These are phyloP conservation scores for Nibea albiflora DNA, from an alignment of 2,113 vertebrate genomes.

Conservation along the genomic window DNA sequence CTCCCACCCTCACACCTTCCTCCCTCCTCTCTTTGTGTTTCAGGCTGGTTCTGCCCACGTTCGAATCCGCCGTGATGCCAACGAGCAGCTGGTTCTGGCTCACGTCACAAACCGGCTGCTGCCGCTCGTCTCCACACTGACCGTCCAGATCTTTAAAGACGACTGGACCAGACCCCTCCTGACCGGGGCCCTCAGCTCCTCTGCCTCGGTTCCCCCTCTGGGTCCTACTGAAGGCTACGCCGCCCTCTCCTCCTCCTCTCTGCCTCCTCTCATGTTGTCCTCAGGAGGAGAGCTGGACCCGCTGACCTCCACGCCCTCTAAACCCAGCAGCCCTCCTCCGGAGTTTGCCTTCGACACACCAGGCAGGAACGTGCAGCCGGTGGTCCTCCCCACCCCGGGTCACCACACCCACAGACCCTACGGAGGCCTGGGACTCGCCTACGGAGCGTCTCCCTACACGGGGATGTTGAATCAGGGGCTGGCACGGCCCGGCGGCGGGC, in stretches of 20 bases:
- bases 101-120: conserved; percentile 95
- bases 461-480: conserved; percentile 85
- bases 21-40: not conserved
- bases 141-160: conserved; percentile 98
- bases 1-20: not conserved
- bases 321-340: conserved; percentile 91
- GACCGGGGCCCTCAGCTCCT: conserved; percentile 84
- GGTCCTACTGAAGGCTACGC: conserved; percentile 85
- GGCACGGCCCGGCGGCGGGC: conserved; percentile 72
- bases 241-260: conserved; percentile 66
- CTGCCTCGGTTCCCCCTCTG: conserved; percentile 80
- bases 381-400: conserved; percentile 86
- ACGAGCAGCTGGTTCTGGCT: conserved; percentile 98
- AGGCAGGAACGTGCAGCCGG: conserved; percentile 88
- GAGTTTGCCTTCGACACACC: conserved; percentile 96
- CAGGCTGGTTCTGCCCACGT: conserved; percentile 97
- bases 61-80: conserved; percentile 96
- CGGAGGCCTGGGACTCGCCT: conserved; percentile 84
- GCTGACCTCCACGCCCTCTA: conserved; percentile 92
- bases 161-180: conserved; percentile 93
- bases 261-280: conserved; percentile 79
- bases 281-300: conserved; percentile 81
- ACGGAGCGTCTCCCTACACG: conserved; percentile 84
- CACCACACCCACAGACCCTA: conserved; percentile 85
- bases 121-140: conserved; percentile 91